Evolutionary conservation across 1,140 invertebrate genomes (phyloP), one percentile per base, ranked within the genome.

Genomic region (Procambarus virginalis): DNA sequence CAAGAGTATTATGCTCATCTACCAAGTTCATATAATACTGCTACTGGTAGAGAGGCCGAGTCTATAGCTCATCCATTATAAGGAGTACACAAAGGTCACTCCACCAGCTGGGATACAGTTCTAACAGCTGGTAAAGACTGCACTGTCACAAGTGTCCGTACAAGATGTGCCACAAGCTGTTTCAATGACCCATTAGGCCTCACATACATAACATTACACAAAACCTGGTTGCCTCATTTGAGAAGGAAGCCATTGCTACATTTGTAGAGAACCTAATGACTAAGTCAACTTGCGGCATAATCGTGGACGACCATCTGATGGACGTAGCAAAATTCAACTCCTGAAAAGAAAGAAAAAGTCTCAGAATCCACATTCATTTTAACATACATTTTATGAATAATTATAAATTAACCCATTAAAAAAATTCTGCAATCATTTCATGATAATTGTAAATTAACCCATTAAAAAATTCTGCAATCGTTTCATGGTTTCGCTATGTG

Each of bases 31-130:
- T 70, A 20, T 81, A 68, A 51, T 82, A 48, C 76, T 64, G 55
- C 20, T 22, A 34, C 88, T 68, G 81, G 64, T 77, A 84, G 88
- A 89, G 88, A 89, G 81, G 46, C 88, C 68, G 88, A 89, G 88
- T 89, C 88, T 89, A 89, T 60, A 46, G 81, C 88, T 89, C 88
- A 89, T 89, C 88, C 88, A 89, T n/a, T 51, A 77, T 45, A 17
- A 17, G 58, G n/a, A 73, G 46, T 34, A 68, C 14, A 60, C n/a
- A n/a, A 79, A 49, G 51, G 79, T 46, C 22, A 64, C 46, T 85
- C 68, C 83, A 46, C n/a, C 64, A 73, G 82, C 3, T 60, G 75
- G 58, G 45, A 48, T 14, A 68, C 80, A 82, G 80, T 68, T 48
- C 68, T 20, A n/a, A 34, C 20, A 78, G 45, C 84, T 17, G 51